Conservation (phyloP, 2,113 vertebrate species). For the Falcunculus frontatus region DNA sequence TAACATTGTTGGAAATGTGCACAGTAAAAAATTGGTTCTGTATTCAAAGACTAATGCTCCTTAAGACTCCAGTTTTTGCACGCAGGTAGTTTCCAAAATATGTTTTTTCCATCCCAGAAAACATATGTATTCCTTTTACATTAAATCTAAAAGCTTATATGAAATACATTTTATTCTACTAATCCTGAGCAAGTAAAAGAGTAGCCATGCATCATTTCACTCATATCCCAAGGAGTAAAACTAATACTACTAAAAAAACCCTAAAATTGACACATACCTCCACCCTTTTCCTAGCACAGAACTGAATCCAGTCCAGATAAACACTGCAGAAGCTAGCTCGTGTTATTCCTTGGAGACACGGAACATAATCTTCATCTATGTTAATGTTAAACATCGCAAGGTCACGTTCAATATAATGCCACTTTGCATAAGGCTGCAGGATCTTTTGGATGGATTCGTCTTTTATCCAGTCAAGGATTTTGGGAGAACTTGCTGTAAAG, state of each 20-base stretch:
- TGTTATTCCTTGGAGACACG: conserved; percentile 94
- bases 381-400: conserved; percentile 91
- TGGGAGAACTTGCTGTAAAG: conserved; percentile 89
- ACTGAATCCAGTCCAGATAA: conserved; percentile 96
- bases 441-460: conserved; percentile 82
- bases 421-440: conserved; percentile 91
- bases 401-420: conserved; percentile 96
- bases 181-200: background rate
- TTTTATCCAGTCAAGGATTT: conserved; percentile 87
- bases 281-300: conserved; percentile 83
- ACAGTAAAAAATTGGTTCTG: background rate
- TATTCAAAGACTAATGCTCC: background rate
- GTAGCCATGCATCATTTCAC: background rate
- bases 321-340: conserved; percentile 95
- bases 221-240: background rate
- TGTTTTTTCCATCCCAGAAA: background rate
- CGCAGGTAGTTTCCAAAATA: background rate
- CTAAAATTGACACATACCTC: conserved; percentile 68
- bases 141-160: background rate
- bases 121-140: background rate
- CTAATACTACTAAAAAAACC: background rate
- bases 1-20: background rate
- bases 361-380: conserved; percentile 96
- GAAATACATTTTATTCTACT: background rate
- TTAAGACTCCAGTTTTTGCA: background rate